phyloP scores from a whole-genome alignment of 2,113 vertebrate genomes.

The Sapayoa aenigma region DNA sequence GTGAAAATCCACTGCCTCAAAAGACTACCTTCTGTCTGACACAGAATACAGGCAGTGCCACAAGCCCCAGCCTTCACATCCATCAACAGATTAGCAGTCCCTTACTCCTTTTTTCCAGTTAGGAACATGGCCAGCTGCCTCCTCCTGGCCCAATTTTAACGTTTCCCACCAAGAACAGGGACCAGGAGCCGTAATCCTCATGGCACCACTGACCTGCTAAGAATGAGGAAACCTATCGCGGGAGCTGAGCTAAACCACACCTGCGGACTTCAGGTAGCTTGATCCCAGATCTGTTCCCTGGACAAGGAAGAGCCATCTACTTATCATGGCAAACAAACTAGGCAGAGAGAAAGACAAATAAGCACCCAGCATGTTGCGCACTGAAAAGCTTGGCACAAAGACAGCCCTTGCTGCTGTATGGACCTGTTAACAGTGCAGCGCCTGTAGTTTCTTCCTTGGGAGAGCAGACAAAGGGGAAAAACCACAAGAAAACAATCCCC shows the following conservation, averaged over 20 bases:
- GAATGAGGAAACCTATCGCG: neutral
- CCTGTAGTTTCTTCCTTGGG: neutral
- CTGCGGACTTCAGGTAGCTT: neutral
- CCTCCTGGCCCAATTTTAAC: neutral
- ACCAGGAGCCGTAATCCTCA: neutral
- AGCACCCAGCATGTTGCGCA: neutral
- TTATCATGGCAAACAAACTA: neutral
- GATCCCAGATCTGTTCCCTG: neutral
- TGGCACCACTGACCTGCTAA: neutral
- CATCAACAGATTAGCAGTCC: neutral
- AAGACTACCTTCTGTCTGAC: neutral
- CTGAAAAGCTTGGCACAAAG: neutral
- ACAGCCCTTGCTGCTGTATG: neutral
- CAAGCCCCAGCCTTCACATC: neutral
- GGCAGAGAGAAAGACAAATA: neutral
- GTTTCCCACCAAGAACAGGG: neutral
- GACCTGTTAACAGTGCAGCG: neutral
- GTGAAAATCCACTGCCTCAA: neutral
- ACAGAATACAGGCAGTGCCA: neutral
- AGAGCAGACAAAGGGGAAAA: neutral
- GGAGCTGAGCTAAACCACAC: neutral
- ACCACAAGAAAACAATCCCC: neutral
- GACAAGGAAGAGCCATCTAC: neutral
- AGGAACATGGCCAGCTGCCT: neutral
- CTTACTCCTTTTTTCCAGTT: neutral